Evolutionary conservation across 2,113 vertebrate genomes (phyloP).

Genomic region (Brachyhypopomus gauderio): DNA sequence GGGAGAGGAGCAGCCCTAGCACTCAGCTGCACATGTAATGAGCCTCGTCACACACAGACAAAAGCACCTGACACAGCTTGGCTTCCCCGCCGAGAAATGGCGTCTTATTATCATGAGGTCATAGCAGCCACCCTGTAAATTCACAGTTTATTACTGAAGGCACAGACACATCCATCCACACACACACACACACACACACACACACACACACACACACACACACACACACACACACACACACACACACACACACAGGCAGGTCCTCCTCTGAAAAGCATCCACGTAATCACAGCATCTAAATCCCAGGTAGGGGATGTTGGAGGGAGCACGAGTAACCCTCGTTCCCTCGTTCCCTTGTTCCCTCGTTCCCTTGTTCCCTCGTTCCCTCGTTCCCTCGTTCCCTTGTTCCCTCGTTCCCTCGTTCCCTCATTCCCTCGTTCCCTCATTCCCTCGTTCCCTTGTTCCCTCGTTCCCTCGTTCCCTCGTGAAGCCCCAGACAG

Average conservation of each 20-base stretch:
- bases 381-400: too few species aligned
- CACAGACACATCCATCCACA: constrained; percentile 23
- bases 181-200: constrained; percentile 3
- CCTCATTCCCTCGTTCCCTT: too few species aligned
- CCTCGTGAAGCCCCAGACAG: constrained; percentile 25
- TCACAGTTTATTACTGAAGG: constrained; percentile 51
- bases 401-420: too few species aligned
- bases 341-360: neutral
- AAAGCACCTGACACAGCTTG: constrained; percentile 42
- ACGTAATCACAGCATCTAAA: constrained; percentile 37
- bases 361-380: neutral
- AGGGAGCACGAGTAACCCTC: constrained; percentile 18
- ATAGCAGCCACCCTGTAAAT: constrained; percentile 55
- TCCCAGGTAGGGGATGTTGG: constrained; percentile 31
- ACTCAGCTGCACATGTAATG: constrained; percentile 6
- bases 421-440: too few species aligned
- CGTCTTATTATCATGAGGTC: constrained; percentile 60
- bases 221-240: constrained; percentile 26
- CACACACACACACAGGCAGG: neutral
- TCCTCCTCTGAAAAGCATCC: constrained; percentile 12
- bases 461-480: neutral
- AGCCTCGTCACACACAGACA: constrained; percentile 51
- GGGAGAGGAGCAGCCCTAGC: neutral
- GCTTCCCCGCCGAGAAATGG: constrained; percentile 47
- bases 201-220: neutral